phyloP scores from a whole-genome alignment of 2,888 invertebrate species.

The Ormyrus rosae region DNA sequence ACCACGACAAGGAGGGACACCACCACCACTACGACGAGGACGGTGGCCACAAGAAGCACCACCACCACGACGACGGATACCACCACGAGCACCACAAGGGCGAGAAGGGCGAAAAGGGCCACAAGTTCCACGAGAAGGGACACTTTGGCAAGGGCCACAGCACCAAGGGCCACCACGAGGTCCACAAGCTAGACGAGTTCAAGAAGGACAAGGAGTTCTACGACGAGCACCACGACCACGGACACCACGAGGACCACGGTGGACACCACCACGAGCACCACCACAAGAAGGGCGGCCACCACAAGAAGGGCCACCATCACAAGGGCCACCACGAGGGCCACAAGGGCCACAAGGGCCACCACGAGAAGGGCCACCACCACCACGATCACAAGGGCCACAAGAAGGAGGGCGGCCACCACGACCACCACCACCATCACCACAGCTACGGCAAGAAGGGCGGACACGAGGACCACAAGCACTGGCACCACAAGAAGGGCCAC shows the following conservation, averaged over 20 bases:
- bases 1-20: slow-evolving; percentile 84
- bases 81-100: slow-evolving; percentile 81
- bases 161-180: slow-evolving; percentile 90
- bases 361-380: slow-evolving; percentile 88
- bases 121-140: slow-evolving; percentile 83
- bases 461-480: slow-evolving; percentile 87
- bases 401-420: slow-evolving; percentile 85
- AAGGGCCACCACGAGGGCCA: slow-evolving; percentile 86
- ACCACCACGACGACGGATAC: slow-evolving; percentile 82
- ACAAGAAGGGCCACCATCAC: slow-evolving; percentile 89
- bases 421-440: slow-evolving; percentile 85
- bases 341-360: slow-evolving; percentile 88
- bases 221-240: slow-evolving; percentile 89
- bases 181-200: slow-evolving; percentile 90
- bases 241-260: slow-evolving; percentile 89
- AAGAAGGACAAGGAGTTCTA: slow-evolving; percentile 92
- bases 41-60: slow-evolving; percentile 80
- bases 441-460: slow-evolving; percentile 89
- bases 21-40: slow-evolving; percentile 81
- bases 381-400: slow-evolving; percentile 89
- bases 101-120: slow-evolving; percentile 83
- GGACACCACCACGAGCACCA: slow-evolving; percentile 87
- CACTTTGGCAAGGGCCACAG: slow-evolving; percentile 90
- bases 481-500: slow-evolving; percentile 80
- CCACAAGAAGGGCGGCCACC: slow-evolving; percentile 88